These are phyloP conservation scores for Pelosia muscerda DNA, from an alignment of 2,888 invertebrate genomes.

Conservation along the genomic window DNA sequence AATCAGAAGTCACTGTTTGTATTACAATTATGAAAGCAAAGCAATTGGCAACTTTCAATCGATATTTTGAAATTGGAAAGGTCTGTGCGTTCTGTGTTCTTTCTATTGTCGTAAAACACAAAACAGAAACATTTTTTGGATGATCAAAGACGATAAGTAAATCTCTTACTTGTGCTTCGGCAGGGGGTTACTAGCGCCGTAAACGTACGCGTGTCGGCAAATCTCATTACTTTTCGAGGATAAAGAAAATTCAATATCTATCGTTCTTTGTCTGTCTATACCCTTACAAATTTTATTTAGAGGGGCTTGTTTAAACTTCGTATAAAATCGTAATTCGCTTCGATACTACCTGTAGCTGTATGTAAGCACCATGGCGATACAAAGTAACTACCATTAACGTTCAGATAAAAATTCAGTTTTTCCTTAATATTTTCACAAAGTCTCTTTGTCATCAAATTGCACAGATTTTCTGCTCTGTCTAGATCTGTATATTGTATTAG, in stretches of 20 bases:
- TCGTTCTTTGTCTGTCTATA: conserved; percentile 67
- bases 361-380: not conserved
- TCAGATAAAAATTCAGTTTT: too few species aligned
- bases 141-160: conserved; percentile 71
- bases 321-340: conserved; percentile 22
- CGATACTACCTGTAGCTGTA: conserved; percentile 18
- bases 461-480: too few species aligned
- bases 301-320: conserved; percentile 55
- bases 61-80: conserved; percentile 5
- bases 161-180: conserved; percentile 60
- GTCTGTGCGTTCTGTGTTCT: conserved; percentile 22
- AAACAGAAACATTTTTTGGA: conserved; percentile 55
- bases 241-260: conserved; percentile 79
- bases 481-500: too few species aligned
- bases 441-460: too few species aligned
- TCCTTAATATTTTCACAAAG: too few species aligned
- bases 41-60: not conserved
- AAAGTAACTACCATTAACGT: too few species aligned
- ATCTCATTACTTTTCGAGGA: conserved; percentile 78
- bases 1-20: too few species aligned
- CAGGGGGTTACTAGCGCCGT: conserved; percentile 62
- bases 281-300: conserved; percentile 67
- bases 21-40: not conserved
- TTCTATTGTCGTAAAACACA: conserved; percentile 46
- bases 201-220: conserved; percentile 75